A percentile compares a stretch with the other conserved stretches of the same genome.
These are phyloP conservation scores for Rhadina sibilatrix DNA, from an alignment of 2,113 vertebrate genomes.

Conservation along the genomic window DNA sequence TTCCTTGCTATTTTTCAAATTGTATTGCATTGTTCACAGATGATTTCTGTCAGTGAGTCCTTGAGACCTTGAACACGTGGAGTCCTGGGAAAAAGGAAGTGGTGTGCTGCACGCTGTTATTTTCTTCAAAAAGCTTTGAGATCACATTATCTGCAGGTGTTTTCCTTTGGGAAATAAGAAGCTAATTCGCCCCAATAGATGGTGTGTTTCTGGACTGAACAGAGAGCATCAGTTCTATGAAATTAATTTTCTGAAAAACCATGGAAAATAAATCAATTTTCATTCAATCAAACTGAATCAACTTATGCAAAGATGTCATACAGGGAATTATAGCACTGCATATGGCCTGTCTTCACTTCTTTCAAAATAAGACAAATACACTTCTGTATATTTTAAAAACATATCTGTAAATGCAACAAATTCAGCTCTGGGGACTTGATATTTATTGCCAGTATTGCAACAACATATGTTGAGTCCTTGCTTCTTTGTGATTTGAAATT, in stretches of 20 bases:
- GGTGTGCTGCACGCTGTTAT: background rate
- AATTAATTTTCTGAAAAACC: background rate
- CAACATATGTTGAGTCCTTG: background rate
- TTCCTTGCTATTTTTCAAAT: background rate
- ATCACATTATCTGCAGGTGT: background rate
- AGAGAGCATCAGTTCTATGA: background rate
- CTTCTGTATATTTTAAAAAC: background rate
- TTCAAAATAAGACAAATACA: background rate
- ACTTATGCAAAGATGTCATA: background rate
- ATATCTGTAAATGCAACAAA: background rate
- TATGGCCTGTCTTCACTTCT: background rate
- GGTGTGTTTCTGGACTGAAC: background rate
- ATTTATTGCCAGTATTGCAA: background rate
- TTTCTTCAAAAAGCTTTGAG: background rate
- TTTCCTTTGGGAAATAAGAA: background rate
- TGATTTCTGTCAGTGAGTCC: background rate
- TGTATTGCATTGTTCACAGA: background rate
- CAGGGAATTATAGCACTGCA: background rate
- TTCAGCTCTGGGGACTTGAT: background rate
- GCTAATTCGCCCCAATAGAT: background rate
- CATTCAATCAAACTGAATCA: background rate
- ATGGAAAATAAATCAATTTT: background rate
- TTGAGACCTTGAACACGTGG: background rate
- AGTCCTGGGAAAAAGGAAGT: background rate
- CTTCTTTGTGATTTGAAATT: slow-evolving; percentile 9